Evolutionary conservation across 2,797 vertebrate species (phyloP), one percentile per base, ranked within the genome.

Genomic region (Clarias platycephalus): DNA sequence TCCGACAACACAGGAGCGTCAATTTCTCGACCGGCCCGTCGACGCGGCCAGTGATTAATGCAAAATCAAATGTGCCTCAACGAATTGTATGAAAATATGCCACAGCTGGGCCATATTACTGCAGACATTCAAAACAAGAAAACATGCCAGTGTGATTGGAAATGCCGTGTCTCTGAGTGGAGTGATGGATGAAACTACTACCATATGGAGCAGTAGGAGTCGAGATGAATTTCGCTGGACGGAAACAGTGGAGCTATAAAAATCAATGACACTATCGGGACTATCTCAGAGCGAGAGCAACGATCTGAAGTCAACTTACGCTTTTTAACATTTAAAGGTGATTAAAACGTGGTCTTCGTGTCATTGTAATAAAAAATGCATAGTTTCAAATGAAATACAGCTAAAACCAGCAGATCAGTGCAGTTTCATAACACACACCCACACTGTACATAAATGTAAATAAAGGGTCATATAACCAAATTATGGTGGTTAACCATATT

Each of bases 111-210:
- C 85, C 55, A 31, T 89, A 91, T 94, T 93, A 91, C 89, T 37
- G 89, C 81, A 90, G 89, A 91, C 89, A 84, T 89, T 92, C 91
- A 90, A 89, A 94, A 93, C 91, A 93, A 92, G 92, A 93, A 66
- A 95, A 92, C 92, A 93, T 85, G 84, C 84, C 88, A 82, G 92
- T 90, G 89, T 89, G 91, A 92, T 92, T 78, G 82, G 88, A 92
- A 93, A 89, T 83, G 88, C 89, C 71, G 79, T 66, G 63, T 83
- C 83, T 83, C 86, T 91, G 75, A 84, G 81, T 83, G 85, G 88
- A 83, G 88, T 77, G 53, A 81, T 74, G 67, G 63, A 68, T 85
- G 84, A 88, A 92, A 93, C 92, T 90, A 87, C 87, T 91, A 92
- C 90, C 92, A 92, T 86, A 93, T 94, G 92, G 87, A 88, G 53